These are phyloP conservation scores for Chrysopilus asiliformis DNA, from an alignment of 2,888 invertebrate species.

Conservation along the genomic window DNA sequence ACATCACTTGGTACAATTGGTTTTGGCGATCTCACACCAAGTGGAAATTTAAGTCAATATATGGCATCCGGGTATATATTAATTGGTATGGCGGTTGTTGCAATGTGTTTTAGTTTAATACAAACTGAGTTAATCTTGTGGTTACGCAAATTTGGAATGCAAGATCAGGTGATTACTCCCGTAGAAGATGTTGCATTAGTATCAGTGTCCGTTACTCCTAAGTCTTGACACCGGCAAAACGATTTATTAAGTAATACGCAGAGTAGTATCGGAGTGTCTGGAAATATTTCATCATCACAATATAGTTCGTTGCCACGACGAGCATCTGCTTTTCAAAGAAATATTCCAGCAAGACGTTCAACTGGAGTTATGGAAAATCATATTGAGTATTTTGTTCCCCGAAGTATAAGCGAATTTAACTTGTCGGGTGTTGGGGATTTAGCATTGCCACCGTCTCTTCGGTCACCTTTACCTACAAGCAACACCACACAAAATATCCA, in stretches of 20 bases:
- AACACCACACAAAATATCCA: constrained; percentile 26
- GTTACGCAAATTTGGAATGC: constrained; percentile 35
- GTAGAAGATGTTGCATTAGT: constrained; percentile 40
- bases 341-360: constrained; percentile 50
- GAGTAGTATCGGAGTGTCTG: constrained; percentile 24
- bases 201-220: constrained; percentile 40
- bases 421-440: constrained; percentile 51
- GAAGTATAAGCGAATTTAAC: constrained; percentile 74
- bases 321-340: constrained; percentile 44
- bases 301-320: constrained; percentile 46
- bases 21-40: constrained; percentile 64
- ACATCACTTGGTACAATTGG: constrained; percentile 70
- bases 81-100: constrained; percentile 71
- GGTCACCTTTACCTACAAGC: constrained; percentile 30
- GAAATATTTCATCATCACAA: constrained; percentile 37
- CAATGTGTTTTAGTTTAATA: constrained; percentile 76
- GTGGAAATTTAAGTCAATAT: constrained; percentile 55
- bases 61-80: constrained; percentile 70
- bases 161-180: constrained; percentile 36
- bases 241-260: constrained; percentile 32
- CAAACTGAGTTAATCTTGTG: constrained; percentile 55
- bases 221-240: constrained; percentile 44
- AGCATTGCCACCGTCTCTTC: constrained; percentile 38
- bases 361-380: constrained; percentile 47
- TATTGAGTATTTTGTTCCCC: constrained; percentile 70